Evolutionary conservation across 2,888 invertebrate species (phyloP).

Genomic region (Cephus pygmeus): DNA sequence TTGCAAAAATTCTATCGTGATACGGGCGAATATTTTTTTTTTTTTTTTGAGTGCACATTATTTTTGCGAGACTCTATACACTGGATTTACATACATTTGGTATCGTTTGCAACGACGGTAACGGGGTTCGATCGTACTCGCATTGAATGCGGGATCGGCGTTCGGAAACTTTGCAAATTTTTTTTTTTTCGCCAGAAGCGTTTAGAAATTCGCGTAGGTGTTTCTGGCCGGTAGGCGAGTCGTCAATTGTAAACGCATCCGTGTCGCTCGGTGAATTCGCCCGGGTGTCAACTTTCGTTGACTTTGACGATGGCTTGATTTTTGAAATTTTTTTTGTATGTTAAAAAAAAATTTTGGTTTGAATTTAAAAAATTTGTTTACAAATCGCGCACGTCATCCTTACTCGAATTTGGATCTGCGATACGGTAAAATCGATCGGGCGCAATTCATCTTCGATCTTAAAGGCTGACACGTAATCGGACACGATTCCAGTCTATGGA

Average conservation of each 20-base stretch:
- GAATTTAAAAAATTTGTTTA: background rate
- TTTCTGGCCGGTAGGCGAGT: constrained; percentile 28
- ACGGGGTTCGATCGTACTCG: background rate
- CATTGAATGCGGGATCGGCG: constrained; percentile 29
- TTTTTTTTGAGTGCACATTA: background rate
- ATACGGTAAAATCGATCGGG: background rate
- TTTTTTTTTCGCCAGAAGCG: constrained; percentile 31
- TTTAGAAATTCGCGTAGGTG: constrained; percentile 34
- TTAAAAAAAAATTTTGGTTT: background rate
- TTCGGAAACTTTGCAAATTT: constrained; percentile 6
- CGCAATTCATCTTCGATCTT: background rate
- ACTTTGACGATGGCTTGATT: background rate
- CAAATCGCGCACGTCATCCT: background rate
- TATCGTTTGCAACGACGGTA: background rate
- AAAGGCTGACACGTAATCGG: background rate
- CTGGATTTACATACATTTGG: background rate
- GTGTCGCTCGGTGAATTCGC: background rate
- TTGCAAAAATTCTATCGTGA: background rate
- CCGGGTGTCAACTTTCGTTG: background rate
- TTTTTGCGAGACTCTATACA: background rate
- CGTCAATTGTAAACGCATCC: constrained; percentile 5
- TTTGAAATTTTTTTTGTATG: background rate
- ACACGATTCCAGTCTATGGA: background rate
- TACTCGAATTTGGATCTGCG: background rate
- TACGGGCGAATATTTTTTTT: background rate